Percentiles rank a stretch among this genome's conserved stretches.
These are phyloP conservation scores for Ichneumoninae sp. DNA, from an alignment of 2,888 invertebrate species.

Conservation along the genomic window DNA sequence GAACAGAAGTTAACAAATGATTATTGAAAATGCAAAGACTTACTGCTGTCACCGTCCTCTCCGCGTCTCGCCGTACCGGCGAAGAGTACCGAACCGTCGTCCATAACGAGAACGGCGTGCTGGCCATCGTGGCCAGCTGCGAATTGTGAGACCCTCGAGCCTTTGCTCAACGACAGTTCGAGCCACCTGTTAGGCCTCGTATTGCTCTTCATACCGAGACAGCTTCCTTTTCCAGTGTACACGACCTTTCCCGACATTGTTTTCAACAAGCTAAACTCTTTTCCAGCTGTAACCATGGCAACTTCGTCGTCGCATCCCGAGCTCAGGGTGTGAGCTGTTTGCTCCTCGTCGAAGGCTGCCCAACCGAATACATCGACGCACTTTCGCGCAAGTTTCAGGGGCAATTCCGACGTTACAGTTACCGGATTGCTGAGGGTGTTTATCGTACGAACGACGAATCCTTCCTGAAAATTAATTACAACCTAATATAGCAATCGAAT, in stretches of 20 bases:
- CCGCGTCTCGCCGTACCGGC: constrained; percentile 94
- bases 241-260: constrained; percentile 95
- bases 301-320: constrained; percentile 92
- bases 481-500: background rate
- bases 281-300: constrained; percentile 91
- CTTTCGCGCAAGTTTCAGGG: constrained; percentile 91
- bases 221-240: constrained; percentile 94
- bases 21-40: constrained; percentile 66
- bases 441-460: constrained; percentile 91
- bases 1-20: background rate
- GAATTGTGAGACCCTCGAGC: constrained; percentile 90
- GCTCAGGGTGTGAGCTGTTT: constrained; percentile 83
- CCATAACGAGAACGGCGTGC: constrained; percentile 95
- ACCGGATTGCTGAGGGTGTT: constrained; percentile 87
- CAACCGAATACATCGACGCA: constrained; percentile 91
- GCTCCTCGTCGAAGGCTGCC: constrained; percentile 90
- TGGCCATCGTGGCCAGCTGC: constrained; percentile 97
- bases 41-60: constrained; percentile 95
- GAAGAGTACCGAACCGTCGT: constrained; percentile 96
- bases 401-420: constrained; percentile 86
- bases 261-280: constrained; percentile 94
- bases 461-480: constrained; percentile 86
- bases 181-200: constrained; percentile 87
- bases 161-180: constrained; percentile 89
- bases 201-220: constrained; percentile 92